Evolutionary conservation across 23 tunicate genomes (phyloP), one percentile per base, ranked within the genome.

Genomic region (Halocynthia roretzi): DNA sequence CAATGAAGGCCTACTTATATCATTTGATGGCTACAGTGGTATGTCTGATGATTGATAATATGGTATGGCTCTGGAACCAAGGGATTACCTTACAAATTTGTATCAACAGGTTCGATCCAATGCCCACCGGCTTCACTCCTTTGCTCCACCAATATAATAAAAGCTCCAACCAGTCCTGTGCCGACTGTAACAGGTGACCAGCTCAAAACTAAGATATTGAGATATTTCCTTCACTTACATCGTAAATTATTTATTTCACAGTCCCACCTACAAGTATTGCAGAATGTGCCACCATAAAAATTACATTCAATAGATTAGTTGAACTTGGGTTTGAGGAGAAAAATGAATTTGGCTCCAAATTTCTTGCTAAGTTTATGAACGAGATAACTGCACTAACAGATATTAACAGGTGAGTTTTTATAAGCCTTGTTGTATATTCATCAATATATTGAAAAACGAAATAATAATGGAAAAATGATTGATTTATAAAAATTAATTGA

Each of bases 111-210:
- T 63, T 50, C 76, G 70, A 77, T 87, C 44, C 53, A 67, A 22
- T 87, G 93, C 64, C 93, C 93, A 6, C 50, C 81, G 7, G 67
- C 85, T 9, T 61, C 77, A 50, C 48, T 82, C 5, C 71, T 82
- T 76, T 82, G 93, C 83, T 70, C 56, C 21, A 56, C 72, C 5
- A 74, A 66, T 66, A 21, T 85, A 5, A 72, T 54, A 62, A 79
- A 53, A 48, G 52, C 68, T 10, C 52, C 88, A 6, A 11, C 56
- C 22, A 71, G 20, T 5, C 10, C 19, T 53, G 57, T 74, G 21
- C 8, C 10, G 8, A 23, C 66, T 49, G 68, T 31, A 50, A 63
- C 40, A 7, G 11, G 71, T 22, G 48, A 62, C 8, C 1, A 60
- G 2, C 61, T 61, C 5, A 58, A 10, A 11, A 11, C 72, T 76